These are phyloP conservation scores for Phyllostomus hastatus DNA, from an alignment of 2,113 vertebrate genomes.

Conservation along the genomic window DNA sequence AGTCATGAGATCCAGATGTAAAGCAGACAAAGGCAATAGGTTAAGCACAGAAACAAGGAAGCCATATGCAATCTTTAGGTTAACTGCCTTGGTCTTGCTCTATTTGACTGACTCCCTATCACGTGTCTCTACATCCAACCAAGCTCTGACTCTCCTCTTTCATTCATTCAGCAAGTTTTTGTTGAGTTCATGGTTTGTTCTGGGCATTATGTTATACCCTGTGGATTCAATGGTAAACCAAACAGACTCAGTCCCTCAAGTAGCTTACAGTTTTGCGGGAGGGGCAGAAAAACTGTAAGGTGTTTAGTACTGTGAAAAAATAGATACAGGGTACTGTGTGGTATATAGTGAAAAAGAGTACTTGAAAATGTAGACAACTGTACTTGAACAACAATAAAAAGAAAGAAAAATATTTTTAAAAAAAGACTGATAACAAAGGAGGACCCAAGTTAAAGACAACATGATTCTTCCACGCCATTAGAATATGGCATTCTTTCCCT, in stretches of 20 bases:
- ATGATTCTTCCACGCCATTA: background rate
- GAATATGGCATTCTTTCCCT: background rate
- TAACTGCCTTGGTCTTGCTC: background rate
- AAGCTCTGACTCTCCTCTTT: background rate
- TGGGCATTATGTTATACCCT: background rate
- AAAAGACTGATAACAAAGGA: background rate
- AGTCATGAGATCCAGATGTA: background rate
- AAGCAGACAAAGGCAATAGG: background rate
- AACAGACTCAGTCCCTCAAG: background rate
- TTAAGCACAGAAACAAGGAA: background rate
- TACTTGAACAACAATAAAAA: too few relatives aligned
- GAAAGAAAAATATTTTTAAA: too few relatives aligned
- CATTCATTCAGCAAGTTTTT: background rate
- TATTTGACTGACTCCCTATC: background rate
- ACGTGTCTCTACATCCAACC: background rate
- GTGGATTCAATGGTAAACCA: background rate
- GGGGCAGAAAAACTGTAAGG: background rate
- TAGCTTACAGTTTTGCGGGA: background rate
- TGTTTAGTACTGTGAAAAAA: background rate
- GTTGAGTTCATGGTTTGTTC: background rate
- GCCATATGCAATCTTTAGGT: background rate
- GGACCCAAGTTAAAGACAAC: background rate
- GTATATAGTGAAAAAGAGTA: background rate
- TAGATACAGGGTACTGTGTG: background rate
- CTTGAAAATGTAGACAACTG: too few relatives aligned